These are phyloP conservation scores for Salvator merianae DNA, from an alignment of 2,113 vertebrate species.

Conservation along the genomic window DNA sequence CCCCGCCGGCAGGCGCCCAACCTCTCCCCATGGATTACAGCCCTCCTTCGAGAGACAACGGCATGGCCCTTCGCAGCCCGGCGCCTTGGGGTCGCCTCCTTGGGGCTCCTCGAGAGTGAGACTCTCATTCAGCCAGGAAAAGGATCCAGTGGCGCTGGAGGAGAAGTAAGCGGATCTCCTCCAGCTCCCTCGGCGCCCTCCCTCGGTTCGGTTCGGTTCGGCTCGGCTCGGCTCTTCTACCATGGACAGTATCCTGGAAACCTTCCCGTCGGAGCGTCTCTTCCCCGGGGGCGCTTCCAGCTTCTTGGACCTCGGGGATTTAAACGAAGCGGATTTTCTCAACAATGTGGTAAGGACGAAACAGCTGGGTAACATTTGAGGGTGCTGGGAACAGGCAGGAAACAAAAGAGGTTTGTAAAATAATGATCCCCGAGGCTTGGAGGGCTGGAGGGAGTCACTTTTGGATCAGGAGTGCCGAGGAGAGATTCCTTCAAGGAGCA, in stretches of 20 bases:
- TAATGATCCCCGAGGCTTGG: not conserved
- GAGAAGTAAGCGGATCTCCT: not conserved
- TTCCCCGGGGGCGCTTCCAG: constrained; percentile 78
- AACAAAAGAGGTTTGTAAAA: not conserved
- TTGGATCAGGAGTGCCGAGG: not conserved
- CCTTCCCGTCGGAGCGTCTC: constrained; percentile 84
- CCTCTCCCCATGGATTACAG: constrained; percentile 61
- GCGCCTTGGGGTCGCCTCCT: not conserved
- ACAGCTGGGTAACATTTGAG: not conserved
- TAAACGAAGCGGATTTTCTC: constrained; percentile 87
- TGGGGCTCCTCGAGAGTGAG: constrained; percentile 38
- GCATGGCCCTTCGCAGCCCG: constrained; percentile 41
- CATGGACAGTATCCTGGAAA: constrained; percentile 86
- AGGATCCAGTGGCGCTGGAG: not conserved
- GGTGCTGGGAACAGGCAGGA: not conserved
- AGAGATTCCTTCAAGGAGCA: not conserved
- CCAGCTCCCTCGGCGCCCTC: not conserved
- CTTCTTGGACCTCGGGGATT: constrained; percentile 85
- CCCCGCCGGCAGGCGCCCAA: constrained; percentile 1
- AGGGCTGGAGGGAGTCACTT: not conserved
- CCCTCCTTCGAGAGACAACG: constrained; percentile 56
- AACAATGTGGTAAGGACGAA: constrained; percentile 81
- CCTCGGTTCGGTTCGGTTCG: constrained; percentile 1
- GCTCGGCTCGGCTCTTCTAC: constrained; percentile 36
- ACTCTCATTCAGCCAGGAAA: not conserved